Conservation (phyloP, 2,888 invertebrate genomes). For the Phragmatobia fuliginosa region DNA sequence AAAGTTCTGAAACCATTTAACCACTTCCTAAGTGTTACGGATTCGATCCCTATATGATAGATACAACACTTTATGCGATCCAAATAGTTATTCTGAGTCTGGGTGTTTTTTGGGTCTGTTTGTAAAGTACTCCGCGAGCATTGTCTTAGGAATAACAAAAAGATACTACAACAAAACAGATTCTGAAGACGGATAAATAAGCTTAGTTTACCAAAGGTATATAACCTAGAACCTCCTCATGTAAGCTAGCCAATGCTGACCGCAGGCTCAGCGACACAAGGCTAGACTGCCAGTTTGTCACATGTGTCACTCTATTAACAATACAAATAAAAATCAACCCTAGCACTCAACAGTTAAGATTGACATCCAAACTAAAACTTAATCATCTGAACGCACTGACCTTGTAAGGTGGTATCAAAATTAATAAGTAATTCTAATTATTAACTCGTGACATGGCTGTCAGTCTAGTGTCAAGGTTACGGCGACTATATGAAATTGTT, state of each 20-base stretch:
- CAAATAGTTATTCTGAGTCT: too few species aligned
- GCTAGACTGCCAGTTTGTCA: conserved; percentile 48
- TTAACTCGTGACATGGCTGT: conserved; percentile 57
- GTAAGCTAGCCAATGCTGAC: conserved; percentile 35
- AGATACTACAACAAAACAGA: background rate
- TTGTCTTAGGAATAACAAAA: too few species aligned
- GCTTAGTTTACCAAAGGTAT: conserved; percentile 29
- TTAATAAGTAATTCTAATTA: conserved; percentile 53
- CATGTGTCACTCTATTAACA: conserved; percentile 43
- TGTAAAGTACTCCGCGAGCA: too few species aligned
- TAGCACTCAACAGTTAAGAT: conserved; percentile 21
- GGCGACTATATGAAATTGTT: conserved; percentile 32
- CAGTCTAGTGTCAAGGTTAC: conserved; percentile 54
- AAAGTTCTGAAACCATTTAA: too few species aligned
- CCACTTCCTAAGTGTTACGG: too few species aligned
- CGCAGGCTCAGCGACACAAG: conserved; percentile 45
- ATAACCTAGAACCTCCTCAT: conserved; percentile 41
- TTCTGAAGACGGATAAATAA: conserved; percentile 15
- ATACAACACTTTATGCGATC: too few species aligned
- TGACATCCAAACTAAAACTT: conserved; percentile 24
- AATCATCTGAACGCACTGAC: conserved; percentile 54
- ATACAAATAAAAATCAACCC: conserved; percentile 27
- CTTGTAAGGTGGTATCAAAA: conserved; percentile 60
- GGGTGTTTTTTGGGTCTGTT: too few species aligned
- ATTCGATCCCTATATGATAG: too few species aligned